Base-by-base conservation (phyloP, 2,797 vertebrate species). In the Gymnoscopelus microlampas region DNA sequence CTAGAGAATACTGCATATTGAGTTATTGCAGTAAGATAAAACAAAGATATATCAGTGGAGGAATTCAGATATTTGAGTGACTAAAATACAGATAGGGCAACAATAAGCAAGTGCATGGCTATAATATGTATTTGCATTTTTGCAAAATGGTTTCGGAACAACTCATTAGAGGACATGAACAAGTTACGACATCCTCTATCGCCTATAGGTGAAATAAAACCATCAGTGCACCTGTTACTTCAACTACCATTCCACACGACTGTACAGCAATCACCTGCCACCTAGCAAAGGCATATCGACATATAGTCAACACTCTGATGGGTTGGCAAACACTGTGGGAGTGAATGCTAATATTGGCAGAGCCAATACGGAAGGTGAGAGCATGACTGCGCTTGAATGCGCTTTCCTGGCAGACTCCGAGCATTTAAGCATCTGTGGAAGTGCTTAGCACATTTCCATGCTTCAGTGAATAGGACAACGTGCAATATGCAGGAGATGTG, bases 281-380 rank as follows among this genome's bases (percentile, higher is more conserved):
- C 39, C n/a, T 19, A 60, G 29, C 77, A 71, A 73, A 73, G 50
- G 66, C 15, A 3, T 62, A 53, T 23, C 39, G 75, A 63, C 69
- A 63, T 13, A 59, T 11, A n/a, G 65, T 73, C 73, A 60, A 49
- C 65, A 14, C 68, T 74, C 23, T 32, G 81, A 83, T 73, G 74
- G 77, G 80, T 78, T 15, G 55, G 75, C 81, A 83, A 89, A 88
- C 85, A 81, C 54, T 0, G 59, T 0, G 13, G 60, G 77, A 87
- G 80, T 80, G 73, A 89, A 88, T 81, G 81, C 82, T 85, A 87
- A 89, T 82, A 86, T 78, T 85, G 71, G 73, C 47, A 32, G 66
- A 88, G 84, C 79, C 80, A 80, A 82, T 54, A 76, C 53, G 60
- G 56, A 32, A 80, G 74, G 84, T 77, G 76, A 74, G 39, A 5